Conservation (phyloP, 2,113 vertebrate genomes). For the Cottus gobio region DNA sequence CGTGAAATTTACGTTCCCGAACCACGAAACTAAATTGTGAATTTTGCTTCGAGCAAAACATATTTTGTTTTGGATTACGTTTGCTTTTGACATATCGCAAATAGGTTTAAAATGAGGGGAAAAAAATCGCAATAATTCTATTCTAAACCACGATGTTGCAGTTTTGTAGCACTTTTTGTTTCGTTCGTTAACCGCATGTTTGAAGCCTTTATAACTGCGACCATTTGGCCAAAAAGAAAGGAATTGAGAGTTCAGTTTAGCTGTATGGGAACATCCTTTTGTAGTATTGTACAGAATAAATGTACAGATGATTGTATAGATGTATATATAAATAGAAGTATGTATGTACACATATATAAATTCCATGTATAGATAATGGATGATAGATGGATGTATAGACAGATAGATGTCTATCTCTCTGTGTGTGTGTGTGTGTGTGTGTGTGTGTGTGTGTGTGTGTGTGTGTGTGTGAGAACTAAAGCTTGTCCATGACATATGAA, state of each 20-base stretch:
- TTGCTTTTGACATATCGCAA: background rate
- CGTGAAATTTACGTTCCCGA: background rate
- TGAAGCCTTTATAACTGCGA: background rate
- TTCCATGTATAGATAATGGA: too few species aligned
- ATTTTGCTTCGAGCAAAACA: background rate
- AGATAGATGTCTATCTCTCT: background rate
- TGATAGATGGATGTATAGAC: too few species aligned
- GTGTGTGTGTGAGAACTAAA: constrained; percentile 8
- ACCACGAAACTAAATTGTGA: background rate
- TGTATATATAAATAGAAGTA: too few species aligned
- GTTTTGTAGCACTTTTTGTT: background rate
- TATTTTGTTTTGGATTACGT: background rate
- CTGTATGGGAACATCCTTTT: background rate
- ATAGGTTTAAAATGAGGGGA: background rate
- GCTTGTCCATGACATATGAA: constrained; percentile 46
- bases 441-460: constrained; percentile 6
- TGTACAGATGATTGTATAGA: too few species aligned
- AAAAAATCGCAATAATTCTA: background rate
- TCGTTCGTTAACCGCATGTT: background rate
- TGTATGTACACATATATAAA: too few species aligned
- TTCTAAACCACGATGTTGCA: background rate
- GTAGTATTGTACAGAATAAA: background rate
- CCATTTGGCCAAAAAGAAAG: background rate
- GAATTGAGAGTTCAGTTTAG: background rate
- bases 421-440: constrained; percentile 1